Base-by-base conservation (phyloP, 2,113 vertebrate genomes). In the Corydoras maculifer region DNA sequence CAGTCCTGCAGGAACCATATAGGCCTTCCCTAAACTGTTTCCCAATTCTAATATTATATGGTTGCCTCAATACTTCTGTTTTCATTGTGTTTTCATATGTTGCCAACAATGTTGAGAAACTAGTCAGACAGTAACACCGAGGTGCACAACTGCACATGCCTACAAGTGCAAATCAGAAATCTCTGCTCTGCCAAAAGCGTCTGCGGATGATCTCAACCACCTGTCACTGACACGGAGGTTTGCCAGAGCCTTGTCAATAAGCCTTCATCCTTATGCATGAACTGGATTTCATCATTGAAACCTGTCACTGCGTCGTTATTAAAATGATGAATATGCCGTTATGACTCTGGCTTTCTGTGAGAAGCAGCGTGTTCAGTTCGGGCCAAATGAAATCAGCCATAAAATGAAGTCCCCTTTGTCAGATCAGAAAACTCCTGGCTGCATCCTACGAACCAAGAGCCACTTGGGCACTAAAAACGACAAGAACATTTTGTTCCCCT, bases 351-450 rank as follows among this genome's bases (percentile, higher is more conserved):
- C 69, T 72, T 43, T 64, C 57, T 29, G 18, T 14, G 69, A 58
- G 61, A 72, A 29, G 18, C 69, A 57, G 43, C 53, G 43, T 15
- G 35, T 58, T 29, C 2, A 57, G 48, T 15, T 12, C 3, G 8
- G 32, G 69, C 69, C 61, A 72, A 64, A 12, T 58, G 71, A 61
- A 65, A 69, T 70, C 58, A 69, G 58, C 60, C 65, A 58, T 68
- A 30, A 69, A 73, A 43, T 14, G 49, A 54, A 73, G 63, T 59
- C 49, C 30, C 11, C 14, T 35, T 64, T 48, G 58, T 77, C 66
- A 43, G 66, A 32, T 62, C 10, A 60, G 30, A 13, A 55, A 73
- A 57, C 15, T 69, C 13, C 58, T 53, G 65, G 65, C 70, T 69
- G 65, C 15, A 49, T 3, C 14, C 10, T 12, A 69, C 49, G 35